Base-by-base conservation (phyloP, 2,797 vertebrate genomes). In the Rhinatrema bivittatum region DNA sequence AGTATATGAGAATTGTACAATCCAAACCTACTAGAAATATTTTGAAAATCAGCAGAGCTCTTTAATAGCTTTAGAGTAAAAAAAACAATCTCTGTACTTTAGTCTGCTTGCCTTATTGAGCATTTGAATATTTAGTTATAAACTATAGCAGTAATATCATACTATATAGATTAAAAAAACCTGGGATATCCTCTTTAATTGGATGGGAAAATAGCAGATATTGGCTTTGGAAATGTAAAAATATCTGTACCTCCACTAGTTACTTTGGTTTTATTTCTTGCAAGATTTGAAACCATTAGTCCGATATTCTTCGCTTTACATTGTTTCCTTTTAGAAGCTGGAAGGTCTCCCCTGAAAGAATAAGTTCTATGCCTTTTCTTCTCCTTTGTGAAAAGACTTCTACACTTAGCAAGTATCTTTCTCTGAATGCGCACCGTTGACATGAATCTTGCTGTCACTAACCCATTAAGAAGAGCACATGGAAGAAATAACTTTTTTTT, bases 381-480 rank as follows among this genome's bases (percentile, higher is more conserved):
- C 16, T 20, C 14, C 52, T 23, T 9, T 31, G n/a, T 39, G 16
- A 23, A 11, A 34, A 29, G n/a, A 16, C 16, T 60, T 55, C 24
- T 51, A 47, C 32, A 17, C 50, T 63, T 47, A 41, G 11, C 43
- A 10, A 65, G 34, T 49, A 42, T 56, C 34, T 55, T 15, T 59
- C 25, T 65, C 46, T 49, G 48, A 38, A 51, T 4, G 10, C 48
- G 39, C 20, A 32, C n/a, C n/a, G 18, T 27, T 54, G 67, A 63
- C 60, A 42, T 50, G 50, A 70, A 65, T 68, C 61, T 68, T 41
- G 50, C 67, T 78, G 74, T 75, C 65, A 53, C 32, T 34, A 54
- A 44, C 20, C 68, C 68, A 60, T 77, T 68, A 70, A 48, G 50
- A 70, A 48, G 50, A 65, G 36, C 39, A 49, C 36, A 20, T 41